phyloP scores from a whole-genome alignment of 2,797 vertebrate species.

The Phoxinus dragarum region DNA sequence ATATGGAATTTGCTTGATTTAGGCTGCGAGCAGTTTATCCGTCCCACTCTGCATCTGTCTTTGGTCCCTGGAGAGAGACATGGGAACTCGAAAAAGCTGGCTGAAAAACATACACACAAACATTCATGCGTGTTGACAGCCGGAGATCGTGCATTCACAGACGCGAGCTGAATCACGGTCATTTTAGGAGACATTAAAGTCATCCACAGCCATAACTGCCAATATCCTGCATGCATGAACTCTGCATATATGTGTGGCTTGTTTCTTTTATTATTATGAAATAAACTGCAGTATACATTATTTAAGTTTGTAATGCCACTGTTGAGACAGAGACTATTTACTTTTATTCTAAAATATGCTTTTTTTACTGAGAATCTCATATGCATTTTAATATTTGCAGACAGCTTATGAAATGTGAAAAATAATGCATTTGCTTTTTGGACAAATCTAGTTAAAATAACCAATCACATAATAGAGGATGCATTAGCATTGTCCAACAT shows the following conservation, averaged over 20 bases:
- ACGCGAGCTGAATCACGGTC: constrained; percentile 22
- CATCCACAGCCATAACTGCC: constrained; percentile 4
- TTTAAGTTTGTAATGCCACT: neutral
- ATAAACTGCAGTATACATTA: neutral
- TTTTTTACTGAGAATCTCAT: neutral
- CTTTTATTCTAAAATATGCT: neutral
- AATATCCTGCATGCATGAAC: neutral
- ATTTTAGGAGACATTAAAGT: constrained; percentile 30
- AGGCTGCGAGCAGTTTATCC: constrained; percentile 26
- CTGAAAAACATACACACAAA: constrained; percentile 66
- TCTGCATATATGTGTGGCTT: neutral
- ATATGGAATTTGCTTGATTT: constrained; percentile 43
- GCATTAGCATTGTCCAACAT: neutral
- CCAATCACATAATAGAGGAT: neutral
- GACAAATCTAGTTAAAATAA: neutral
- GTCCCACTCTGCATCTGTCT: constrained; percentile 36
- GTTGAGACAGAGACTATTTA: neutral
- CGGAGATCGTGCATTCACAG: constrained; percentile 24
- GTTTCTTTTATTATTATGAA: neutral
- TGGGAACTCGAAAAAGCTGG: constrained; percentile 32
- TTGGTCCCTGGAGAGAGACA: constrained; percentile 41
- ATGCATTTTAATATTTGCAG: neutral
- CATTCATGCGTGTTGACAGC: constrained; percentile 56
- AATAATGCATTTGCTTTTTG: neutral
- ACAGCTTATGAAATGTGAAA: neutral